These are phyloP conservation scores for Ophion ellenae DNA, from an alignment of 2,888 invertebrate species.

Conservation along the genomic window DNA sequence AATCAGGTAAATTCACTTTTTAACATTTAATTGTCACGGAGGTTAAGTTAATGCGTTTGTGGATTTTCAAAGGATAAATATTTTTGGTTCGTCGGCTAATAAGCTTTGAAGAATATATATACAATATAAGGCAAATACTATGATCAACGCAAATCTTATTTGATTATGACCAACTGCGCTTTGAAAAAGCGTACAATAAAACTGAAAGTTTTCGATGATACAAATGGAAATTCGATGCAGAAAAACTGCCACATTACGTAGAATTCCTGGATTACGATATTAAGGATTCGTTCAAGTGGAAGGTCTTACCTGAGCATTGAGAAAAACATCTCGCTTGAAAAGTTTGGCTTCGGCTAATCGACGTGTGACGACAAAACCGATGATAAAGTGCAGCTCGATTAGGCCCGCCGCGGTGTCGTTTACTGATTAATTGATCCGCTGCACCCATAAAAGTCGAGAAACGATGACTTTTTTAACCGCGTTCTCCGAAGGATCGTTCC, in stretches of 20 bases:
- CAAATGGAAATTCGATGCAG: background rate
- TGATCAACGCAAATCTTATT: too few relatives aligned
- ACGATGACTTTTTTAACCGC: background rate
- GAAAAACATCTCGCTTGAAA: conserved; percentile 60
- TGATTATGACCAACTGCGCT: too few relatives aligned
- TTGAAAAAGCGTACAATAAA: background rate
- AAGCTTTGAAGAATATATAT: too few relatives aligned
- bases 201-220: background rate
- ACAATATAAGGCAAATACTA: too few relatives aligned
- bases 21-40: too few relatives aligned
- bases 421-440: conserved; percentile 18
- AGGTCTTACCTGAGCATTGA: conserved; percentile 59
- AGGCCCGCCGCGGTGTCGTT: background rate
- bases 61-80: too few relatives aligned
- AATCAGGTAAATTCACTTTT: too few relatives aligned
- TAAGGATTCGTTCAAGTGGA: background rate
- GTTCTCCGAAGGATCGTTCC: conserved; percentile 10
- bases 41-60: too few relatives aligned
- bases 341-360: conserved; percentile 19
- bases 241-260: too few relatives aligned
- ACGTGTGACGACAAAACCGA: conserved; percentile 14
- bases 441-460: background rate
- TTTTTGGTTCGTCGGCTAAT: too few relatives aligned
- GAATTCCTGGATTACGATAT: background rate
- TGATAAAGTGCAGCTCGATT: conserved; percentile 15